Base-by-base conservation (phyloP, 2,797 vertebrate species). In the Pelobates cultripes region DNA sequence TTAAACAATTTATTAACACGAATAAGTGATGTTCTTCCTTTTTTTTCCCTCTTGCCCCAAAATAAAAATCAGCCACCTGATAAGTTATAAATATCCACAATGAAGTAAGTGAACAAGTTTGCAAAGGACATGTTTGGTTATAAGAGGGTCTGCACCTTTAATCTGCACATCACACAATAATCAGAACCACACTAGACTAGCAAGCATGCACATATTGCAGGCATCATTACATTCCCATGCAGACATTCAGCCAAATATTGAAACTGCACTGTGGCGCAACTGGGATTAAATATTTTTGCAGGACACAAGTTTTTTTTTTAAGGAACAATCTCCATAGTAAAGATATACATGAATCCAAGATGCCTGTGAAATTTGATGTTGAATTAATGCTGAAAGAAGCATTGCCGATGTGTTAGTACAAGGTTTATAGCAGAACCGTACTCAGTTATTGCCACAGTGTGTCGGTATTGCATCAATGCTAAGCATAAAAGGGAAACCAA, bases 71-170 rank as follows among this genome's bases (percentile, higher is more conserved):
- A 6, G 47, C 10, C 47, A 51, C 47, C 47, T 5, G 5, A 3
- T 51, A 6, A 28, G 47, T 51, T 51, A 1, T 51, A 6, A 10
- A 51, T 51, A 6, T 51, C 28, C 5, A 10, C 5, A 51, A 51
- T 51, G 10, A 51, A 51, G 10, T 51, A 51, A 51, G 2, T 28
- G 28, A 28, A 28, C 28, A 28, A 28, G 28, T 28, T 51, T 51
- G 5, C 10, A 51, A 51, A 51, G 47, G 47, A 10, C 47, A 51
- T 6, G 10, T 51, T 47, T 74, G 6, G 28, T 75, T 68, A 63
- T 70, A 75, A 61, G 73, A 51, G 74, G 80, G 80, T 64, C 73
- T 81, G 73, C 80, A 81, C 15, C 80, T 81, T 81, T 77, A 81
- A 76, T 75, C 28, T 28, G 28, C 28, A 57, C 4, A 17, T 13